Conservation (phyloP, 2,113 vertebrate species). For the Indicator indicator region DNA sequence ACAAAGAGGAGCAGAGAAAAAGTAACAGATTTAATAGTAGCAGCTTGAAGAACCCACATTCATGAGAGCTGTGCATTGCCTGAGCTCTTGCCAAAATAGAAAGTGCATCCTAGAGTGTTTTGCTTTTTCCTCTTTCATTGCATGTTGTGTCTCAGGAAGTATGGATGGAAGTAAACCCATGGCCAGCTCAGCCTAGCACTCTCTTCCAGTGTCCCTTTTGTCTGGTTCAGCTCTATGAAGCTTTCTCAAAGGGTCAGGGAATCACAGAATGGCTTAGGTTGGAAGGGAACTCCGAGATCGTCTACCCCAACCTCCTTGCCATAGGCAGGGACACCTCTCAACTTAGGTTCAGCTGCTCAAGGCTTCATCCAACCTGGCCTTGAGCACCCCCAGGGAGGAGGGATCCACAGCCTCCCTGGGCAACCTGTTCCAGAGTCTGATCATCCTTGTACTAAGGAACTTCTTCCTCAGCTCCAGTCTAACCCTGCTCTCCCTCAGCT, state of each 20-base stretch:
- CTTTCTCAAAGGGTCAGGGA: not conserved
- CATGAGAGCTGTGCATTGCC: not conserved
- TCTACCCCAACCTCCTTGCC: no score
- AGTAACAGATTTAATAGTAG: slow-evolving; percentile 1
- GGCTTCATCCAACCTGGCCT: no score
- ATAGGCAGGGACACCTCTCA: no score
- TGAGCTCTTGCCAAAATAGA: not conserved
- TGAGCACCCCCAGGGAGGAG: no score
- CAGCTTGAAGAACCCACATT: slow-evolving; percentile 12
- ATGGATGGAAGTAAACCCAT: not conserved
- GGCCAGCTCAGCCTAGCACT: not conserved
- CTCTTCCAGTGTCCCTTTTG: not conserved
- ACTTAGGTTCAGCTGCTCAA: no score
- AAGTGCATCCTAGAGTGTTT: not conserved
- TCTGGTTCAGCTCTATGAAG: not conserved
- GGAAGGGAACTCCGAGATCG: no score
- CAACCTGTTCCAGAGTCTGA: no score
- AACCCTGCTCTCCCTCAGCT: no score
- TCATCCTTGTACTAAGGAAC: no score
- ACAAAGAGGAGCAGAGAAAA: slow-evolving; percentile 1
- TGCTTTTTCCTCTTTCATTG: not conserved
- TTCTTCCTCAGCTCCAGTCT: no score
- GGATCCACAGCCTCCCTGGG: no score
- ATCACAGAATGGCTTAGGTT: not conserved
- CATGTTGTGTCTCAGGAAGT: not conserved